A percentile compares a stretch with the other conserved stretches of the same genome.
These are phyloP conservation scores for Pissodes strobi DNA, from an alignment of 1,140 invertebrate species.

Conservation along the genomic window DNA sequence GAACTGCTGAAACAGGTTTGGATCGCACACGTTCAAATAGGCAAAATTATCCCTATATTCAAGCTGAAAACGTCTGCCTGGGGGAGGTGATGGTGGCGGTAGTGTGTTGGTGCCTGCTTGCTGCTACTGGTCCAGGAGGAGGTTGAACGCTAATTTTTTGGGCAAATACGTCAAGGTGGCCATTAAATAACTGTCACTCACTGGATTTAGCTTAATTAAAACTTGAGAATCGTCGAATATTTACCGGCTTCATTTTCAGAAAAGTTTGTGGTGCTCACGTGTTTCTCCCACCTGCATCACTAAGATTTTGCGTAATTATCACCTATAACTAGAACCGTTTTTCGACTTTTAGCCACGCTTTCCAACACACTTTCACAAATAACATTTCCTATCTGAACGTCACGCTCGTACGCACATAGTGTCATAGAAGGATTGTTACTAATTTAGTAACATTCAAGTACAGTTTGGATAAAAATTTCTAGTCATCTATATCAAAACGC, in stretches of 20 bases:
- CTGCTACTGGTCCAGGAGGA: too few species aligned
- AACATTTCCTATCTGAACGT: constrained; percentile 66
- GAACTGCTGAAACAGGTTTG: too few species aligned
- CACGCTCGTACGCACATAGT: constrained; percentile 68
- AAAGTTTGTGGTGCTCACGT: constrained; percentile 61
- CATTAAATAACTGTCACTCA: constrained; percentile 60
- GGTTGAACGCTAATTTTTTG: too few species aligned
- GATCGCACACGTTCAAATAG: too few species aligned
- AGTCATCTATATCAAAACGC: constrained; percentile 54
- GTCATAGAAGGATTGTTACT: constrained; percentile 60
- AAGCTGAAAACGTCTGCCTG: too few species aligned
- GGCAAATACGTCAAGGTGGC: constrained; percentile 64
- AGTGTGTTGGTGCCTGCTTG: too few species aligned
- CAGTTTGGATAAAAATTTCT: constrained; percentile 60
- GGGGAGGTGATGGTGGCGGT: too few species aligned
- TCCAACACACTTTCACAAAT: constrained; percentile 66
- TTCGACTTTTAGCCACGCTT: constrained; percentile 63
- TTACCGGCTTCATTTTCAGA: constrained; percentile 54
- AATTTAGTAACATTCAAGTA: constrained; percentile 60
- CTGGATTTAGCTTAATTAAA: constrained; percentile 62
- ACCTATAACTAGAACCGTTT: constrained; percentile 67
- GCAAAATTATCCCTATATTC: too few species aligned
- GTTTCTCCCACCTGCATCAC: constrained; percentile 70
- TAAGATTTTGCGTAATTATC: constrained; percentile 67
- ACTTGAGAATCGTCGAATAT: constrained; percentile 62